Evolutionary conservation across 2,797 vertebrate genomes (phyloP).

Genomic region (Triplophysa bombifrons): DNA sequence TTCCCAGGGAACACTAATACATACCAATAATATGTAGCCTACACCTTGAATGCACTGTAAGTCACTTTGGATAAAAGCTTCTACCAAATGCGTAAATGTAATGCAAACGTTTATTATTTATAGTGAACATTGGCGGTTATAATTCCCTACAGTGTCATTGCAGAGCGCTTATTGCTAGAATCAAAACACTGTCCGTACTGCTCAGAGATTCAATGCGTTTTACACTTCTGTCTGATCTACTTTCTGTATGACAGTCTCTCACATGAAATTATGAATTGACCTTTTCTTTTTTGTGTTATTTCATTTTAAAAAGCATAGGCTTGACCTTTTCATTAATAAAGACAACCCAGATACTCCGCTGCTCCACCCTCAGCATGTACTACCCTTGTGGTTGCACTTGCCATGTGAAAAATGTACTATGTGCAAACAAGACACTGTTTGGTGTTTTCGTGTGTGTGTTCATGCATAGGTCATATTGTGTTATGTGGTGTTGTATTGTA

Average conservation of each 20-base stretch:
- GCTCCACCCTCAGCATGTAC: background rate
- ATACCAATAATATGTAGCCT: background rate
- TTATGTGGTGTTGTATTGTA: too few relatives aligned
- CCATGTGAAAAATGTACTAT: background rate
- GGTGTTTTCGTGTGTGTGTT: too few relatives aligned
- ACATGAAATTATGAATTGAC: conserved; percentile 51
- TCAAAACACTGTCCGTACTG: background rate
- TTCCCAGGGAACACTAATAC: background rate
- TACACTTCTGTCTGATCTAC: conserved; percentile 15
- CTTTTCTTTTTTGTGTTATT: conserved; percentile 53
- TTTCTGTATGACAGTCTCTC: conserved; percentile 29
- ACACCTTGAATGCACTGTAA: background rate
- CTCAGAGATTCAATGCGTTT: conserved; percentile 21
- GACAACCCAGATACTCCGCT: conserved; percentile 28
- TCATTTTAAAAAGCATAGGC: conserved; percentile 37
- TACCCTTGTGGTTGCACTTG: background rate
- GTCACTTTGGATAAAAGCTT: background rate
- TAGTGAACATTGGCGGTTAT: background rate
- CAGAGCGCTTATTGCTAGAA: background rate
- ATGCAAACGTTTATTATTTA: background rate
- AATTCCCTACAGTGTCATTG: background rate
- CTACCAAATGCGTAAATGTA: background rate
- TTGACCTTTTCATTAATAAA: conserved; percentile 55
- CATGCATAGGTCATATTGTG: too few relatives aligned
- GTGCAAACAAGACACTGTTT: background rate